phyloP scores from a whole-genome alignment of 2,113 vertebrate species.

The Crotalus viridis region DNA sequence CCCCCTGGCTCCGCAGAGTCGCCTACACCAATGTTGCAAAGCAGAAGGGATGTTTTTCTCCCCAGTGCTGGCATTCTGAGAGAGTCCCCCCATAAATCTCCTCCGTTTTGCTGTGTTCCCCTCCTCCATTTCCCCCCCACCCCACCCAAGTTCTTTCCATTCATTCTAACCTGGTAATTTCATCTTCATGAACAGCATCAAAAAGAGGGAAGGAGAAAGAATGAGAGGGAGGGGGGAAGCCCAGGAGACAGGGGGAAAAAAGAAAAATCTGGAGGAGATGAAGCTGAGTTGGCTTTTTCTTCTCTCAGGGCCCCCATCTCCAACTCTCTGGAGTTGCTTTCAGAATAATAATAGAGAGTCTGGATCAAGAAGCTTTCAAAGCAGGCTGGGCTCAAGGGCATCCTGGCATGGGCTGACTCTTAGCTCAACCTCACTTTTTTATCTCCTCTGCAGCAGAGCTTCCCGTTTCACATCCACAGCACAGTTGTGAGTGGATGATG shows the following conservation, averaged over 20 bases:
- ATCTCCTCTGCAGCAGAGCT: background rate
- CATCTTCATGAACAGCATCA: slow-evolving; percentile 16
- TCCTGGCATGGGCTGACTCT: background rate
- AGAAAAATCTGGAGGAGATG: slow-evolving; percentile 18
- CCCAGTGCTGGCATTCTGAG: slow-evolving; percentile 23
- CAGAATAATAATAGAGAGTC: slow-evolving; percentile 15
- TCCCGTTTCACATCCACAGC: background rate
- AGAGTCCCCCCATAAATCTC: slow-evolving; percentile 32
- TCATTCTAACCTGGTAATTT: slow-evolving; percentile 32
- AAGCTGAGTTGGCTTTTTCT: background rate
- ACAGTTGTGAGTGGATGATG: background rate
- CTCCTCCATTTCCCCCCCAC: background rate
- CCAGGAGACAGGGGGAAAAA: background rate
- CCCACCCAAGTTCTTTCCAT: slow-evolving; percentile 20
- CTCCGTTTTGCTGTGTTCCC: slow-evolving; percentile 4
- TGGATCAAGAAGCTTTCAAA: background rate
- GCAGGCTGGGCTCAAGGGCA: background rate
- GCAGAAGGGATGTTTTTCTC: slow-evolving; percentile 20
- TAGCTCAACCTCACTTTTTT: background rate
- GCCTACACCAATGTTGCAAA: slow-evolving; percentile 5
- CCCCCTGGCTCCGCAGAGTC: slow-evolving; percentile 18
- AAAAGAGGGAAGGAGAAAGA: background rate
- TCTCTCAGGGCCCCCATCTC: background rate
- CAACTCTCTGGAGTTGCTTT: background rate
- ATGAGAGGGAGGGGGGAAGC: background rate